Conservation (phyloP, 2,797 vertebrate genomes). For the Phrynocephalus forsythii region DNA sequence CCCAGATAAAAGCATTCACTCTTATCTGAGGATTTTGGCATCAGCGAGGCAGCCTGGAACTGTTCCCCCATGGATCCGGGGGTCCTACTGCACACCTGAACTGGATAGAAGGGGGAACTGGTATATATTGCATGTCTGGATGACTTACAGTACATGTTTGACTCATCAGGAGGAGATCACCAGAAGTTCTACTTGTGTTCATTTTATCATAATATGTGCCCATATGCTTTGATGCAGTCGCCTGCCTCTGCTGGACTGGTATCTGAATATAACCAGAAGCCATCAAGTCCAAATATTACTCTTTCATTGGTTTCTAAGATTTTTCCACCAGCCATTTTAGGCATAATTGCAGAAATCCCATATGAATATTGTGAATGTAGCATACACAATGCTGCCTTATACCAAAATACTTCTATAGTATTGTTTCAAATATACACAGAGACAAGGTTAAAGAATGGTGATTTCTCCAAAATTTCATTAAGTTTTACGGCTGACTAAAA, state of each 20-base stretch:
- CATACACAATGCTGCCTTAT: not conserved
- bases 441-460: not conserved
- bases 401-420: no score
- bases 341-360: not conserved
- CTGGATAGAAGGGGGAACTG: no score
- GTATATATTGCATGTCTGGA: no score
- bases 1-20: no score
- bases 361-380: not conserved
- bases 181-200: not conserved
- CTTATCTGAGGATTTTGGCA: no score
- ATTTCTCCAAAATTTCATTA: not conserved
- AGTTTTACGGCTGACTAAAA: not conserved
- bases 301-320: not conserved
- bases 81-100: no score
- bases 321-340: not conserved
- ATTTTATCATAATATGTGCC: not conserved
- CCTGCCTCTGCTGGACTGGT: not conserved
- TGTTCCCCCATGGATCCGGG: no score
- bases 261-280: not conserved
- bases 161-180: not conserved
- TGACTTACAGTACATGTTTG: not conserved
- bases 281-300: not conserved
- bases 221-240: not conserved
- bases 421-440: not conserved
- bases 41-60: no score